Evolutionary conservation across 2,888 invertebrate species (phyloP), one percentile per base, ranked within the genome.

Genomic region (Cyclophora albipunctata): DNA sequence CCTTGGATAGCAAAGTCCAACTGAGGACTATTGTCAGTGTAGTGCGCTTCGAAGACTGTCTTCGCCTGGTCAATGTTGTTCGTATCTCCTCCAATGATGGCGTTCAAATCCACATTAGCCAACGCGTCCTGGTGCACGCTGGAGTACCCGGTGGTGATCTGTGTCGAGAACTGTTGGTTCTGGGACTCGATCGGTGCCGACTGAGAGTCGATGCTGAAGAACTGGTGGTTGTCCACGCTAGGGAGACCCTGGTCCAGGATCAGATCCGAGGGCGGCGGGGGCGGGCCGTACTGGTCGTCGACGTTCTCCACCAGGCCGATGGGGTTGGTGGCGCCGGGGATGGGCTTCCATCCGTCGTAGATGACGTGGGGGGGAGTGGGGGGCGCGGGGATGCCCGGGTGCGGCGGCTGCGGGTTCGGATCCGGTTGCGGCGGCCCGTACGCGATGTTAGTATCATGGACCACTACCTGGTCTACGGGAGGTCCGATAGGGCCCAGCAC

Each of bases 321-420:
- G 1, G 93, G 91, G 40, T 75, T 67, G 0, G 88, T 84, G 0
- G 85, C 63, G 0, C 95, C 94, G 5, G 95, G 92, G 53, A 96
- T 95, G 33, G 96, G 96, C 69, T 93, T 94, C 96, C 96, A 96
- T 34, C 96, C 96, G 62, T 96, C 96, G 67, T 95, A 95, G 48
- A 93, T 87, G 40, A 95, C 91, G 70, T 92, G 91, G 3, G 94
- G 92, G 4, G 93, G 93, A 1, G 93, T 94, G 1, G 94, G 94
- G 0, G 94, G 94, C 0, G 93, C 93, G 42, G 93, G 92, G 2
- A 91, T 91, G 34, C 93, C 93, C 2, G 92, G 92, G 59, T 92
- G 92, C 1, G 92, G 92, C 0, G 91, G 91, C 5, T 85, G 84
- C 33, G 92, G 91, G 52, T 90, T 81, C 0, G 90, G 84, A 54